phyloP scores from a whole-genome alignment of 2,797 vertebrate genomes.

The Merluccius polli region DNA sequence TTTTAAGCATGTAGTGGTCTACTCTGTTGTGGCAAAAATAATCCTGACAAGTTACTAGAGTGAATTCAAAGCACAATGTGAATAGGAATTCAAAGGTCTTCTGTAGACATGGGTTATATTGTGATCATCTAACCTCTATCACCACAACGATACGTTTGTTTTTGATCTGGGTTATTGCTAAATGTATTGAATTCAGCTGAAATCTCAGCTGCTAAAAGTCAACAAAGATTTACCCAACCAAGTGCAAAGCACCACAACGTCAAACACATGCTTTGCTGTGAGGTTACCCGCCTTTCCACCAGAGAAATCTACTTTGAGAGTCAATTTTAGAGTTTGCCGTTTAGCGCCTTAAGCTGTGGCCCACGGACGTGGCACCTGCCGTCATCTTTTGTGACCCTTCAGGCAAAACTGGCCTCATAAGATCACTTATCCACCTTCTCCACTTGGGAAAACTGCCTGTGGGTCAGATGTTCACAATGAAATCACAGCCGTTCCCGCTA shows the following conservation, averaged over 20 bases:
- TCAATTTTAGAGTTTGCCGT: constrained; percentile 13
- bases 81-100: neutral
- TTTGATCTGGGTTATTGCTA: neutral
- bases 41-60: neutral
- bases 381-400: constrained; percentile 27
- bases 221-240: neutral
- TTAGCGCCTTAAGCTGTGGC: constrained; percentile 20
- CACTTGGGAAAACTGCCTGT: constrained; percentile 25
- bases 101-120: too few species aligned
- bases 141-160: neutral
- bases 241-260: neutral
- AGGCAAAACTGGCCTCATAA: neutral
- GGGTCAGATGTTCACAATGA: constrained; percentile 28
- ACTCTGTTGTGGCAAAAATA: neutral
- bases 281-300: neutral
- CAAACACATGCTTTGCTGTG: neutral
- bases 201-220: neutral
- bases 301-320: constrained; percentile 5
- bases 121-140: too few species aligned
- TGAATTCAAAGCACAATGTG: neutral
- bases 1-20: neutral
- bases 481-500: constrained; percentile 24
- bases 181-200: neutral
- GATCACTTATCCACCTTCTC: constrained; percentile 17
- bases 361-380: constrained; percentile 6